Percentiles rank a stretch among this genome's conserved stretches.
Evolutionary conservation across 2,888 invertebrate genomes (phyloP).

Genomic region (Clivina fossor): DNA sequence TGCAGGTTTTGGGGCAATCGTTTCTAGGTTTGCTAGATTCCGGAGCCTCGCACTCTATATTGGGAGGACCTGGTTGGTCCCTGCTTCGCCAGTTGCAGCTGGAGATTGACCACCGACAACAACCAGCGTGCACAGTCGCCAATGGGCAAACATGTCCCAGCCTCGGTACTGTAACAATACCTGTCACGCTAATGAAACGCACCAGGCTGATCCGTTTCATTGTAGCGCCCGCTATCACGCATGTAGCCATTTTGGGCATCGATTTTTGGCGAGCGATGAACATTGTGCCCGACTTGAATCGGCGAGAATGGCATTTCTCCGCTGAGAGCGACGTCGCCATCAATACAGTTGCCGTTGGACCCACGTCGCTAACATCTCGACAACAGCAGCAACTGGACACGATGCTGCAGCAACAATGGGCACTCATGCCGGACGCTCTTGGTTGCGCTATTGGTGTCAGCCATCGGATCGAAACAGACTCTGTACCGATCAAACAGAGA

Average conservation of each 20-base stretch:
- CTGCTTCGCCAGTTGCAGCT: too few species aligned
- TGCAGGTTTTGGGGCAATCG: not conserved
- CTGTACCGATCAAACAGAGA: slow-evolving; percentile 26
- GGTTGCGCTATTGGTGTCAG: slow-evolving; percentile 28
- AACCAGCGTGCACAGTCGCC: not conserved
- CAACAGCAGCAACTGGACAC: too few species aligned
- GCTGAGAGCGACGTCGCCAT: too few species aligned
- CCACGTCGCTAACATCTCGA: too few species aligned
- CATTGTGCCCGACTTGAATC: not conserved
- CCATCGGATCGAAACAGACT: slow-evolving; percentile 22
- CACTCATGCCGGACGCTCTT: slow-evolving; percentile 3
- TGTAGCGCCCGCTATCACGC: not conserved
- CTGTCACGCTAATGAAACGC: not conserved
- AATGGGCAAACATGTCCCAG: not conserved
- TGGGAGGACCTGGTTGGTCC: too few species aligned
- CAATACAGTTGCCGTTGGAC: too few species aligned
- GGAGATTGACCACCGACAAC: not conserved
- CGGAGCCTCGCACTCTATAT: not conserved
- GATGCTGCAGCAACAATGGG: too few species aligned
- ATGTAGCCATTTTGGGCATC: slow-evolving; percentile 1
- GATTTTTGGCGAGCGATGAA: slow-evolving; percentile 10
- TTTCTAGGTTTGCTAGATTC: slow-evolving; percentile 5
- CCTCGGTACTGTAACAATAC: not conserved
- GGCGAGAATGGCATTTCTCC: slow-evolving; percentile 18
- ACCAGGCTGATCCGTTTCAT: not conserved